phyloP scores from a whole-genome alignment of 2,113 vertebrate genomes.

The Urocitellus parryii region DNA sequence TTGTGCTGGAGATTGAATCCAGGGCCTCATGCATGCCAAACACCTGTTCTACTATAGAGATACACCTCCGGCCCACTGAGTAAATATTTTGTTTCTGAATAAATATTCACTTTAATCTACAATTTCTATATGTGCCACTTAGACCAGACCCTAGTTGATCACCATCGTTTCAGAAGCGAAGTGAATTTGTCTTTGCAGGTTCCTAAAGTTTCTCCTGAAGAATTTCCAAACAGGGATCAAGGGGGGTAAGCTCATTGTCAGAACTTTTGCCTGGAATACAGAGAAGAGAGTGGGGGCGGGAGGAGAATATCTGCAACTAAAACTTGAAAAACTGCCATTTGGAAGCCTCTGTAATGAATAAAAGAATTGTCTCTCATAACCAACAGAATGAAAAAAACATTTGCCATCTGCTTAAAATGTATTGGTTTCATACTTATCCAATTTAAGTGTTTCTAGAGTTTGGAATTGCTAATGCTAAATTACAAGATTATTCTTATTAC shows the following conservation, averaged over 20 bases:
- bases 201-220: background rate
- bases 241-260: background rate
- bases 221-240: background rate
- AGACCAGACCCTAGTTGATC: background rate
- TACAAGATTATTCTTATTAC: background rate
- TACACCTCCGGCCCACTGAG: background rate
- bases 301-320: background rate
- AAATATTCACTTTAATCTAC: background rate
- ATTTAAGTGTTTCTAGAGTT: conserved; percentile 9
- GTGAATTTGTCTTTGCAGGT: background rate
- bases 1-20: background rate
- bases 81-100: conserved; percentile 49
- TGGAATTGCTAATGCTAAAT: conserved; percentile 11
- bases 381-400: background rate
- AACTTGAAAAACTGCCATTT: background rate
- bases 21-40: background rate
- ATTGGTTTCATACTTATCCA: background rate
- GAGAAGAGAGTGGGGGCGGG: too few relatives aligned
- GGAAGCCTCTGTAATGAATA: background rate
- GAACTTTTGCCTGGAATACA: background rate
- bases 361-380: background rate
- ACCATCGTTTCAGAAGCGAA: background rate
- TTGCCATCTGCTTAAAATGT: background rate
- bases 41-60: background rate
- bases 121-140: background rate